Evolutionary conservation across 2,113 vertebrate genomes (phyloP), one percentile per base, ranked within the genome.

Genomic region (Geococcyx californianus): DNA sequence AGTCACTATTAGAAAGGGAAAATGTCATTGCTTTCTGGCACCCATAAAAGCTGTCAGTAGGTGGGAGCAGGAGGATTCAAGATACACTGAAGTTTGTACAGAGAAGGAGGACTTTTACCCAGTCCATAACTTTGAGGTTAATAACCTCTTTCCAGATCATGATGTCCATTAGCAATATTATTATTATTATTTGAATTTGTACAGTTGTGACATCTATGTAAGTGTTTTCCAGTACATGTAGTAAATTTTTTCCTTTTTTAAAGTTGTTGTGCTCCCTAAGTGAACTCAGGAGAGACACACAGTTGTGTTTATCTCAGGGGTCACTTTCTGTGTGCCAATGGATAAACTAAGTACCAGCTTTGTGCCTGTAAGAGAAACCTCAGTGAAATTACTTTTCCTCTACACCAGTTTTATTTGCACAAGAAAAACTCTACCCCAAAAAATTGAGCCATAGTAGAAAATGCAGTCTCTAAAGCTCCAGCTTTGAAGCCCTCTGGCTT

Each of bases 21-120:
- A 45, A 14, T 45, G 8, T 18, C 45, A 68, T 63, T 80, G 38
- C 31, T 33, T 72, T 76, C 31, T 33, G 70, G 7, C 28, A 60
- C 7, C 24, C 80, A 13, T 24, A 38, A 84, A 60, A 80, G 16
- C 13, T 38, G 24, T 64, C 51, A 66, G 9, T 26, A 83, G 7
- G 33, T 42, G 15, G 17, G 40, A 80, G 13, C 12, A 34, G 45
- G 21, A 44, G 14, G 26, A 70, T 55, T 87, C 23, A 66, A 59
- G 47, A 38, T 17, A 31, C 5, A 16, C 12, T 5, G 51, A 54
- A 75, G 14, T 10, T 26, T 64, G 19, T 21, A n/a, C 0, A 0
- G 16, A 10, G 4, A 34, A 54, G 24, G 58, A 38, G 10, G 14
- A 26, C 16, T 80, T 79, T 44, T 59, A 6, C 12, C 16, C 8